These are phyloP conservation scores for Drosophila ezoana DNA, from an alignment of 2,888 invertebrate species.

Conservation along the genomic window DNA sequence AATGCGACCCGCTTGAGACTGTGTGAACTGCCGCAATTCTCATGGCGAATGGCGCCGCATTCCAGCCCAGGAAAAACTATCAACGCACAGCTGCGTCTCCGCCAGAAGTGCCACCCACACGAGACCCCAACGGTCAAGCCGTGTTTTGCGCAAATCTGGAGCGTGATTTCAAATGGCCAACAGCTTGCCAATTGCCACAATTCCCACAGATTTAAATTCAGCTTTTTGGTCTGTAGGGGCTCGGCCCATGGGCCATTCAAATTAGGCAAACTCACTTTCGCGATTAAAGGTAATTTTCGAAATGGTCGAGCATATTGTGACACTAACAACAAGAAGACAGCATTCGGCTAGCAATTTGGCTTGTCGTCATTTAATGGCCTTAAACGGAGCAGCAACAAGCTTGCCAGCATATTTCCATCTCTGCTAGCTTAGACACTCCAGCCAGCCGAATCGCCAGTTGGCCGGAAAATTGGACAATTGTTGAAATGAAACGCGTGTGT, in stretches of 20 bases:
- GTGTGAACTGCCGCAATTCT: slow-evolving; percentile 59
- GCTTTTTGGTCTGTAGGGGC: slow-evolving; percentile 3
- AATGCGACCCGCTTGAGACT: slow-evolving; percentile 30
- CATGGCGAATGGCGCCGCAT: slow-evolving; percentile 57
- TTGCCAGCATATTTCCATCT: slow-evolving; percentile 36
- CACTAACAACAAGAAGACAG: slow-evolving; percentile 55
- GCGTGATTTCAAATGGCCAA: slow-evolving; percentile 37
- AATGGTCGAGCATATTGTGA: slow-evolving; percentile 67
- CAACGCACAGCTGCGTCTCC: slow-evolving; percentile 49
- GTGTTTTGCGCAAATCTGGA: slow-evolving; percentile 32
- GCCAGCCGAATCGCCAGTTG: slow-evolving; percentile 49
- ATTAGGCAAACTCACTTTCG: slow-evolving; percentile 75
- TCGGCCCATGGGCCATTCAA: slow-evolving; percentile 51
- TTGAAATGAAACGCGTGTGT: slow-evolving; percentile 34
- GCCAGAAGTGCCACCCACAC: slow-evolving; percentile 34
- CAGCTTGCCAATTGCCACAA: slow-evolving; percentile 38
- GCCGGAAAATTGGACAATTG: slow-evolving; percentile 52
- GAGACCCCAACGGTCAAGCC: slow-evolving; percentile 13
- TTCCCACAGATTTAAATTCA: slow-evolving; percentile 37
- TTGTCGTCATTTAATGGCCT: slow-evolving; percentile 70
- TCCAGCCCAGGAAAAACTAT: slow-evolving; percentile 31
- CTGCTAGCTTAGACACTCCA: slow-evolving; percentile 7
- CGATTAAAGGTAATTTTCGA: slow-evolving; percentile 77
- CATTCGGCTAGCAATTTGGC: slow-evolving; percentile 59
- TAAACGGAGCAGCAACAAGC: slow-evolving; percentile 41